Evolutionary conservation across 2,113 vertebrate species (phyloP), one percentile per base, ranked within the genome.

Genomic region (Athene cunicularia): DNA sequence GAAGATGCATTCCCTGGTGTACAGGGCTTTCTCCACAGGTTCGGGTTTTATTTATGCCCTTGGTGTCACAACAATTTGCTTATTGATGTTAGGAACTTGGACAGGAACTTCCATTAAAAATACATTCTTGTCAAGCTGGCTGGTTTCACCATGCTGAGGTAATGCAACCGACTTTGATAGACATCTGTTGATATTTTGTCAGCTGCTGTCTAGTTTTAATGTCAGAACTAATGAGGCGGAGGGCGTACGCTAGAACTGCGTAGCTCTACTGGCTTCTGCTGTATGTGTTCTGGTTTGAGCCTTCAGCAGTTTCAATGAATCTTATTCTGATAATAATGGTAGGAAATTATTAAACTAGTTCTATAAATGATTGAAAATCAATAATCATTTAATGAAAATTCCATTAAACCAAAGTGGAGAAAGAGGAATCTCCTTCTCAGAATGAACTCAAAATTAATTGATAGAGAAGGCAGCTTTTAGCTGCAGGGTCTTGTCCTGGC

Each of bases 21-120:
- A 11, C 59, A 26, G 59, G 47, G 41, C 55, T 89, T 91, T 62
- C 89, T 62, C 28, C 56, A 11, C 0, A 3, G 21, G 6, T 37
- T 72, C 59, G 30, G 60, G 39, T 89, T 91, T 47, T 87, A 35
- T 88, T 91, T 68, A 17, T 52, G 33, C 56, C 32, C 35, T 72
- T 53, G 45, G 43, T 50, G 41, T 77, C 86, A 74, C 84, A 94
- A 45, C 35, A 33, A 8, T 79, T 94, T 81, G 37, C 68, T 84
- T 89, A 75, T 81, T 91, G 80, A 56, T 93, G 49, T 81, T 52
- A 75, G n/a, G 20, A 67, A 84, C 87, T 87, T 63, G 68, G 56
- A 52, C 52, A 72, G 63, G 79, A 92, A 64, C 53, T 56, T 75
- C 59, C 33, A 43, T 52, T 66, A 37, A 75, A 62, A 91, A 45